phyloP scores from a whole-genome alignment of 2,888 invertebrate genomes.

The Eremobia ochroleuca region DNA sequence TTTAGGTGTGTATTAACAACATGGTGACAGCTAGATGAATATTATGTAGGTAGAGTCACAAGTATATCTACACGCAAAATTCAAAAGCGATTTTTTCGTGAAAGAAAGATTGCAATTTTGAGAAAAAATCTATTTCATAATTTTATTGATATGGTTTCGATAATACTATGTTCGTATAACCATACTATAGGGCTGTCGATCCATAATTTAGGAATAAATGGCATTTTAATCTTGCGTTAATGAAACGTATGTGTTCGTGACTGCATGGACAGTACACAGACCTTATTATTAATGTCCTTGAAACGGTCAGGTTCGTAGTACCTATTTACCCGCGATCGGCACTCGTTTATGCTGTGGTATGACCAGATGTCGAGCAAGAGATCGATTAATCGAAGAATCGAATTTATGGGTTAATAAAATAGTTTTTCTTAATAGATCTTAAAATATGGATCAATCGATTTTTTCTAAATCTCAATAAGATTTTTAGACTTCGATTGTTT shows the following conservation, averaged over 20 bases:
- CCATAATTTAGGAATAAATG: background rate
- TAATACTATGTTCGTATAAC: background rate
- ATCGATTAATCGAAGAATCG: too few species aligned
- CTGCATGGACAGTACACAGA: background rate
- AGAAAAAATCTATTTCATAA: background rate
- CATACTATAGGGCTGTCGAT: background rate
- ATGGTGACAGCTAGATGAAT: background rate
- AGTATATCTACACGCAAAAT: too few species aligned
- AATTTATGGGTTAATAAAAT: too few species aligned
- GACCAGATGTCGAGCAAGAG: background rate
- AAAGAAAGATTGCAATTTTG: background rate
- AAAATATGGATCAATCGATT: too few species aligned
- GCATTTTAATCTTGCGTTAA: background rate
- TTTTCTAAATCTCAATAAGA: too few species aligned
- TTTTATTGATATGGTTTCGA: background rate
- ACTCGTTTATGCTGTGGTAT: background rate
- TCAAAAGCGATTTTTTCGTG: background rate
- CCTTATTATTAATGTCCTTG: background rate
- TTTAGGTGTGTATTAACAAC: background rate
- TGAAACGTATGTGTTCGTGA: background rate
- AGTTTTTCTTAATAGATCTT: too few species aligned
- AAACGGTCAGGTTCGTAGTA: background rate
- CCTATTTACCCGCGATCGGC: background rate
- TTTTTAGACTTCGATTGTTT: too few species aligned
- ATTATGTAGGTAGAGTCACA: too few species aligned